A percentile compares a stretch with the other conserved stretches of the same genome.
These are phyloP conservation scores for Rhinophrynus dorsalis DNA, from an alignment of 2,797 vertebrate species.

Conservation along the genomic window DNA sequence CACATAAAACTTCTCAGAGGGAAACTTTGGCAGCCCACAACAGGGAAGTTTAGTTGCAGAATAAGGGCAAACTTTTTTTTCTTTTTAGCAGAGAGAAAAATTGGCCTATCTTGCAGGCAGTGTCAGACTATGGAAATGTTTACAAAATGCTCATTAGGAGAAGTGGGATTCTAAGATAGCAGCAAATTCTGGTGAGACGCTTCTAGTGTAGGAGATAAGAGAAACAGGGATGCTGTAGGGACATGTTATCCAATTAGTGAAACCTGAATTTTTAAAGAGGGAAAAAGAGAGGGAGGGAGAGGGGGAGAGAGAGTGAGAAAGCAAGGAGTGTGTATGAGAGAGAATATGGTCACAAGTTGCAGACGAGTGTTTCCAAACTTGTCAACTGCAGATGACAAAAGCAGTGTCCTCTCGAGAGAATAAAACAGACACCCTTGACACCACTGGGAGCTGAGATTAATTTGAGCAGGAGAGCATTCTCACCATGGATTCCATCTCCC, in stretches of 20 bases:
- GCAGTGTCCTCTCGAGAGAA: constrained; percentile 61
- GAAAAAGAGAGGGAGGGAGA: constrained; percentile 56
- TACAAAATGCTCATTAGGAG: constrained; percentile 99
- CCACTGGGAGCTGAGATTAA: constrained; percentile 54
- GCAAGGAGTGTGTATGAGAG: constrained; percentile 50
- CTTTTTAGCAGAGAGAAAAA: constrained; percentile 62
- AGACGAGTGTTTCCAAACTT: constrained; percentile 75
- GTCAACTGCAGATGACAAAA: constrained; percentile 74
- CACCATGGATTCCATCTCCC: constrained; percentile 75
- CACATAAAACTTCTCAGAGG: constrained; percentile 30
- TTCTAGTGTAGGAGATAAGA: constrained; percentile 91
- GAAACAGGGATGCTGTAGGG: constrained; percentile 79
- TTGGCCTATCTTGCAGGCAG: constrained; percentile 80
- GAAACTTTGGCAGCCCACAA: constrained; percentile 40
- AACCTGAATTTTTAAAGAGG: constrained; percentile 78
- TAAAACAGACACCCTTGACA: constrained; percentile 65
- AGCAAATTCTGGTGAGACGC: constrained; percentile 82
- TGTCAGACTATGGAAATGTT: constrained; percentile 86
- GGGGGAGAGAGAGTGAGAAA: too few relatives aligned
- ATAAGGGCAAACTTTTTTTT: constrained; percentile 56
- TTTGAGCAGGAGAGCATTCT: constrained; percentile 49
- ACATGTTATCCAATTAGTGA: constrained; percentile 79
- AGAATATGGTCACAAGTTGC: constrained; percentile 62
- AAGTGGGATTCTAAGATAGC: constrained; percentile 86
- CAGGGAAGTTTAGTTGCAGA: constrained; percentile 54